phyloP scores from a whole-genome alignment of 2,113 vertebrate genomes.

The Cnemophilus loriae region DNA sequence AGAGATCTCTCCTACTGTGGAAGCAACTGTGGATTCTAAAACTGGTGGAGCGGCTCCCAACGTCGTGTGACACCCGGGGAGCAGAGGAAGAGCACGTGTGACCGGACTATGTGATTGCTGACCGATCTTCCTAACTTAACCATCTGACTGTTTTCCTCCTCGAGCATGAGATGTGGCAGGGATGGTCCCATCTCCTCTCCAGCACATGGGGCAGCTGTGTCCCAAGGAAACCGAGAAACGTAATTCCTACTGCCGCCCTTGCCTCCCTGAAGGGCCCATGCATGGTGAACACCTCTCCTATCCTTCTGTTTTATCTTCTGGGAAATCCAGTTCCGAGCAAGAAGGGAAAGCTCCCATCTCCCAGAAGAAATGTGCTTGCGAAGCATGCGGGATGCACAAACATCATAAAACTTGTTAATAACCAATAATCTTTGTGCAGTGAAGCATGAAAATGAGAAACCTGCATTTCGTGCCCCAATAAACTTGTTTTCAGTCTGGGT shows the following conservation, averaged over 20 bases:
- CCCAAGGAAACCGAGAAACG: background rate
- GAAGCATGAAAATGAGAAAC: background rate
- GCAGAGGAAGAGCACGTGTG: background rate
- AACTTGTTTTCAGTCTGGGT: background rate
- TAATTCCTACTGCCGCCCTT: background rate
- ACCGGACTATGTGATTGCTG: background rate
- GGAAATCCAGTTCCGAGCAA: background rate
- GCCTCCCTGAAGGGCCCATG: background rate
- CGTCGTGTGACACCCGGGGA: background rate
- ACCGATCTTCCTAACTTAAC: background rate
- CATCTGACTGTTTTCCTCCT: background rate
- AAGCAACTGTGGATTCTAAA: background rate
- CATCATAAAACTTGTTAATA: background rate
- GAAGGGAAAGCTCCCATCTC: background rate
- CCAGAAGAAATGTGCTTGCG: background rate
- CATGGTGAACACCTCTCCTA: accelerated
- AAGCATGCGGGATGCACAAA: background rate
- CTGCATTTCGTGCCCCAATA: slow-evolving; percentile 17
- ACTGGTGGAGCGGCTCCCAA: background rate
- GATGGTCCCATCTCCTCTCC: background rate
- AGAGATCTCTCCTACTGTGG: background rate
- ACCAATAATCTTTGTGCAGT: background rate
- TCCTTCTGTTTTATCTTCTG: background rate
- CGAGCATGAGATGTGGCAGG: background rate
- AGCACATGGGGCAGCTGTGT: background rate